Conservation (phyloP, 2,113 vertebrate species). For the Camelus dromedarius region DNA sequence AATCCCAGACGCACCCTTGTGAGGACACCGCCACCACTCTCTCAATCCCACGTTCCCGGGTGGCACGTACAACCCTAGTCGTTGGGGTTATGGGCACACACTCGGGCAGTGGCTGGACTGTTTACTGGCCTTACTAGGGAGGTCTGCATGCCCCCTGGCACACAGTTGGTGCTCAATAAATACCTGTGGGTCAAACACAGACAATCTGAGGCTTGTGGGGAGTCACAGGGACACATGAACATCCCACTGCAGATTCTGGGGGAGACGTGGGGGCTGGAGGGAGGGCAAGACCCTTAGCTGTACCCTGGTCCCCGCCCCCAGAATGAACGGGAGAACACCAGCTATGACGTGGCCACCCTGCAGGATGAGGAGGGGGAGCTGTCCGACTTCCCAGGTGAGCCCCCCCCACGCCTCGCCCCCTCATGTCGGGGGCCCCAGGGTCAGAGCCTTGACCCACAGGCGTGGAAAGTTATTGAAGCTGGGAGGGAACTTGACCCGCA, state of each 20-base stretch:
- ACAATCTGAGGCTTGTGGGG: fast-evolving
- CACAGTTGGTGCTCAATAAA: background rate
- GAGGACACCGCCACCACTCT: background rate
- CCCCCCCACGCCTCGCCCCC: fast-evolving
- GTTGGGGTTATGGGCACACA: background rate
- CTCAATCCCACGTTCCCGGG: background rate
- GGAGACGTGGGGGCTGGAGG: background rate
- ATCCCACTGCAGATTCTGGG: background rate
- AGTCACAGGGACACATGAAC: background rate
- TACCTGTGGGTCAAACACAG: background rate
- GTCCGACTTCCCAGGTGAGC: constrained; percentile 91
- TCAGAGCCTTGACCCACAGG: fast-evolving
- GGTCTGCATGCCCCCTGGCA: background rate
- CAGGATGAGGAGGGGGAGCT: constrained; percentile 92
- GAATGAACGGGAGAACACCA: constrained; percentile 88
- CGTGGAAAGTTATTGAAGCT: background rate
- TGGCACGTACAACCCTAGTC: background rate
- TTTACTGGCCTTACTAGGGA: background rate
- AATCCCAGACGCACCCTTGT: background rate
- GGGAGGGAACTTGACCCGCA: background rate
- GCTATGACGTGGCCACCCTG: constrained; percentile 85
- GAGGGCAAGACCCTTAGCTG: background rate
- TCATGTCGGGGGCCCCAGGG: background rate
- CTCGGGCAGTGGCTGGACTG: background rate
- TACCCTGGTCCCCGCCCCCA: background rate